Base-by-base conservation (phyloP, 2,113 vertebrate species). In the Sphaerodactylus townsendi region DNA sequence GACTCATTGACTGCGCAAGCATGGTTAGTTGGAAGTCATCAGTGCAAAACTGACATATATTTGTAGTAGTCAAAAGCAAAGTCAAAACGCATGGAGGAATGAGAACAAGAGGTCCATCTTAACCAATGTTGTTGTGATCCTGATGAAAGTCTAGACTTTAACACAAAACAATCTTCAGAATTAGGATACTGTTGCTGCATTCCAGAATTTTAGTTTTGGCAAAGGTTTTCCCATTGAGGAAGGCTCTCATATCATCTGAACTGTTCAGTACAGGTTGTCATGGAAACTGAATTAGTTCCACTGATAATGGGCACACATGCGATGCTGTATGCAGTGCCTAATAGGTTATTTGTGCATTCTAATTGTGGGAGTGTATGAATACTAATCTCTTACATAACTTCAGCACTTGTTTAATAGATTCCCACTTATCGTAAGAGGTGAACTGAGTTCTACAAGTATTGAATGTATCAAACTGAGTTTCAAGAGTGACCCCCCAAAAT, bases 231-330 rank as follows among this genome's bases (percentile, higher is more conserved):
- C 92, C 91, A 93, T 94, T 92, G 86, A 90, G 94, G 92, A 95
- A 93, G 93, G 92, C 95, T 93, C 93, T 91, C 91, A 93, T 92
- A 94, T 94, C 90, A 95, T 85, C 88, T 92, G 93, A 94, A 90
- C 94, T 94, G 94, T 91, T 95, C 94, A 94, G 91, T 56, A 70
- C 88, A 93, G 84, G 94, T 96, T 96, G 95, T 91, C 95, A 96
- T 96, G 94, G 96, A 91, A 96, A 96, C 94, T 90, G 93, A 92
- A 95, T 93, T 80, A 93, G 92, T 93, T 95, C 93, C 93, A 94
- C 94, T 94, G 90, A 70, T 76, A 77, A 84, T 70, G 39, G 21
- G 50, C 37, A 77, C 35, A 94, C 88, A 93, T 50, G 84, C 91
- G 89, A 88, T 91, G 94, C 93, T 92, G 91, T 77, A 85, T 90